These are phyloP conservation scores for Pachypsylla venusta DNA, from an alignment of 1,140 invertebrate species.

Conservation along the genomic window DNA sequence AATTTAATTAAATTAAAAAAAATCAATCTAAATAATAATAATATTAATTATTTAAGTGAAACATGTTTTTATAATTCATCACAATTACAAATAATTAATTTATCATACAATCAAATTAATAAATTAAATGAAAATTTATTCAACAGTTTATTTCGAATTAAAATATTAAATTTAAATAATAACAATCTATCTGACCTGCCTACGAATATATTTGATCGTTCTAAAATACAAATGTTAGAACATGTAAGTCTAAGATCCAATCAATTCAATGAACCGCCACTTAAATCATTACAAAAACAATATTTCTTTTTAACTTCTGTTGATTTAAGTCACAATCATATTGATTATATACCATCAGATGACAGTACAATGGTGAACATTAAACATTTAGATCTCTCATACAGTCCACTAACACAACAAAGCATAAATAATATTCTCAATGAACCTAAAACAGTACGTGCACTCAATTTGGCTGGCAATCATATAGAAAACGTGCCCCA, in stretches of 20 bases:
- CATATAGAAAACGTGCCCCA: slow-evolving; percentile 48
- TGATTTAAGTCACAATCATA: slow-evolving; percentile 60
- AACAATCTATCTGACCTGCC: slow-evolving; percentile 60
- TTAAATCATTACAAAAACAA: slow-evolving; percentile 61
- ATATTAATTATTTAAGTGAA: slow-evolving; percentile 63
- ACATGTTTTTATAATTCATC: slow-evolving; percentile 81
- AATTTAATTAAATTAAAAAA: slow-evolving; percentile 51
- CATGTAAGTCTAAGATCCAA: slow-evolving; percentile 66
- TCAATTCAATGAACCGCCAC: slow-evolving; percentile 57
- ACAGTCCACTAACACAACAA: slow-evolving; percentile 59
- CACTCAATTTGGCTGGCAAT: slow-evolving; percentile 63
- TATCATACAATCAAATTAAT: slow-evolving; percentile 58
- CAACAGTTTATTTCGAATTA: slow-evolving; percentile 59
- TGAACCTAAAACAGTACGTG: slow-evolving; percentile 73
- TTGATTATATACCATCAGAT: slow-evolving; percentile 62
- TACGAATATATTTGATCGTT: slow-evolving; percentile 67
- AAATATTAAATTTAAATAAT: slow-evolving; percentile 53
- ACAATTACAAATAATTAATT: slow-evolving; percentile 62
- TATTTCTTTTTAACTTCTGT: slow-evolving; percentile 62
- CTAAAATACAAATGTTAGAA: slow-evolving; percentile 59
- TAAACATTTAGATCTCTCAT: slow-evolving; percentile 70
- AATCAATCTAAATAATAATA: slow-evolving; percentile 53
- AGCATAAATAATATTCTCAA: slow-evolving; percentile 59
- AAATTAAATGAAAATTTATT: slow-evolving; percentile 61
- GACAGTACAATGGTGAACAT: slow-evolving; percentile 74